Evolutionary conservation across 2,797 vertebrate species (phyloP).

Genomic region (Martes flavigula): DNA sequence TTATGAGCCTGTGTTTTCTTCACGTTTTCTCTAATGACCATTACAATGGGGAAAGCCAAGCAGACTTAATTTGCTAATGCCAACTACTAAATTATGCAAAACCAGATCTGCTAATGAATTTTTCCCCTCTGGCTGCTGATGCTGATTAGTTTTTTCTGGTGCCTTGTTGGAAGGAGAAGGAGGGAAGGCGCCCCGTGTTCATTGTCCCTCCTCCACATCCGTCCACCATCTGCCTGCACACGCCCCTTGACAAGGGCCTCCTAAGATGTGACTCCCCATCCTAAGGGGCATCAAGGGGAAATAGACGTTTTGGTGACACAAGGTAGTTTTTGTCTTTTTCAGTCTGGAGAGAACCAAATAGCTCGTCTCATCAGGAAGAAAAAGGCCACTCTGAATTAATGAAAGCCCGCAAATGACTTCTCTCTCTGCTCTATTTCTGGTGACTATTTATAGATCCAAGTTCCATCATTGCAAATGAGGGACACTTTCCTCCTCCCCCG

Average conservation of each 20-base stretch:
- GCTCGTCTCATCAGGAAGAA: constrained; percentile 18
- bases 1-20: background rate
- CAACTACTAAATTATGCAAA: constrained; percentile 13
- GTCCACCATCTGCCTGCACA: background rate
- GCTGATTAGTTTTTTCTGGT: background rate
- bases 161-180: background rate
- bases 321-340: background rate
- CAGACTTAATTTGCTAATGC: constrained; percentile 47
- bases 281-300: background rate
- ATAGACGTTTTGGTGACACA: background rate
- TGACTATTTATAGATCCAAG: background rate
- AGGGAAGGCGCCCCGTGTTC: background rate
- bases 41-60: background rate
- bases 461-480: background rate
- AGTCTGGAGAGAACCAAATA: background rate
- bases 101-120: constrained; percentile 17
- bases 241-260: background rate
- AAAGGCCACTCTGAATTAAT: background rate
- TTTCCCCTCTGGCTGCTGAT: background rate
- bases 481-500: background rate
- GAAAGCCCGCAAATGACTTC: background rate
- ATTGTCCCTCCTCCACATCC: background rate
- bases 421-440: constrained; percentile 5
- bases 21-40: background rate
- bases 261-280: background rate